These are phyloP conservation scores for Drosophila baimaii DNA, from an alignment of 1,140 invertebrate genomes.

Conservation along the genomic window DNA sequence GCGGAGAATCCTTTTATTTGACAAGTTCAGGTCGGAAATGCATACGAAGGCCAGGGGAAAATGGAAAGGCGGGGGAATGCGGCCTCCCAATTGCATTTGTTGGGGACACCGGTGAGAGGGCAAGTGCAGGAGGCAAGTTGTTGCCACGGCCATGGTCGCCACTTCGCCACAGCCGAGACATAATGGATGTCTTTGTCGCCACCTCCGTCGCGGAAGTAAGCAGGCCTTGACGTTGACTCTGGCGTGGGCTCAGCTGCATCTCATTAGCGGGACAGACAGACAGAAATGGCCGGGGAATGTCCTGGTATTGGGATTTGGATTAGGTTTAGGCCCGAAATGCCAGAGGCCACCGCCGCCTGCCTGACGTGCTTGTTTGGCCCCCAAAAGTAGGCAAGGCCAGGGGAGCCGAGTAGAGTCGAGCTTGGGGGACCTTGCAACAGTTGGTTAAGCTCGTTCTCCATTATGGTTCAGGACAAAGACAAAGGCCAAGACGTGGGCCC, in stretches of 20 bases:
- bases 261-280: constrained; percentile 60
- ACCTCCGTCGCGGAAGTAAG: constrained; percentile 74
- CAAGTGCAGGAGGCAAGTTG: constrained; percentile 61
- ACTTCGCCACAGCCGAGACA: constrained; percentile 46
- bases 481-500: constrained; percentile 37
- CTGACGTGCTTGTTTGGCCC: constrained; percentile 43
- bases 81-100: constrained; percentile 34
- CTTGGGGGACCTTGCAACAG: constrained; percentile 17
- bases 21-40: constrained; percentile 64
- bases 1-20: constrained; percentile 47
- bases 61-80: constrained; percentile 10
- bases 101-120: constrained; percentile 54
- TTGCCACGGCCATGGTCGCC: constrained; percentile 49
- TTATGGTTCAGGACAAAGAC: constrained; percentile 21
- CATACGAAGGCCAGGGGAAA: constrained; percentile 45
- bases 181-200: constrained; percentile 56
- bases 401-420: constrained; percentile 10
- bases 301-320: constrained; percentile 38
- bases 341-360: constrained; percentile 48
- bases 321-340: constrained; percentile 49
- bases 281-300: constrained; percentile 25
- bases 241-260: constrained; percentile 58
- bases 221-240: constrained; percentile 70
- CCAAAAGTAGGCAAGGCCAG: constrained; percentile 50
- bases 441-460: constrained; percentile 34